A percentile compares a stretch with the other conserved stretches of the same genome.
Evolutionary conservation across 2,888 invertebrate genomes (phyloP).

Genomic region (Barypeithes pellucidus): DNA sequence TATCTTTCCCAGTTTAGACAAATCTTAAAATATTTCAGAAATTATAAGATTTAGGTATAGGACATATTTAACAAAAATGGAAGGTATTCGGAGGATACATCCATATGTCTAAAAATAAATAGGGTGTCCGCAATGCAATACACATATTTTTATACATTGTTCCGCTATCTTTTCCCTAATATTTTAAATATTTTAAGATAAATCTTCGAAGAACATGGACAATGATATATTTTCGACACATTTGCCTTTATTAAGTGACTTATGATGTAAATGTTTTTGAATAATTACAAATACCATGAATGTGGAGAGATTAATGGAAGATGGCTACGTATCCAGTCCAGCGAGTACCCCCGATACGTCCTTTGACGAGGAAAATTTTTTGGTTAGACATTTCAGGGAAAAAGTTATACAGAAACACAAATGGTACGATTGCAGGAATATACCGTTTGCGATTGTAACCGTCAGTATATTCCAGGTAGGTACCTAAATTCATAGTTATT

Average conservation of each 20-base stretch:
- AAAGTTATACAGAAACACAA: constrained; percentile 53
- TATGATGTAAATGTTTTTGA: background rate
- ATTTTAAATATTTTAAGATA: no score
- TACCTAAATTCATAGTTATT: background rate
- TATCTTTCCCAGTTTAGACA: no score
- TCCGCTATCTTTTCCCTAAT: no score
- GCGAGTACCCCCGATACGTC: constrained; percentile 63
- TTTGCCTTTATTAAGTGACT: background rate
- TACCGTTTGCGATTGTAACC: constrained; percentile 64
- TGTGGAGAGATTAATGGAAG: constrained; percentile 14
- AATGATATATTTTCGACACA: no score
- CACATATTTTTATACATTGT: no score
- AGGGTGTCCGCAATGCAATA: no score
- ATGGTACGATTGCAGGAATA: constrained; percentile 58
- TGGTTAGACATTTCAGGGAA: constrained; percentile 57
- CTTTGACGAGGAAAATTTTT: constrained; percentile 61
- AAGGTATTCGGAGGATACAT: no score
- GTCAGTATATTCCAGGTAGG: constrained; percentile 65
- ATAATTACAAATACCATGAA: constrained; percentile 9
- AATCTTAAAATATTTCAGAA: no score
- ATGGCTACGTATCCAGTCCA: constrained; percentile 53
- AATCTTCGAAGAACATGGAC: no score
- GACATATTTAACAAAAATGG: no score
- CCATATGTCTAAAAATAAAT: no score
- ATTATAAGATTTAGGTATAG: no score